Conservation (phyloP, 2,113 vertebrate genomes). For the Toxotes chatareus region DNA sequence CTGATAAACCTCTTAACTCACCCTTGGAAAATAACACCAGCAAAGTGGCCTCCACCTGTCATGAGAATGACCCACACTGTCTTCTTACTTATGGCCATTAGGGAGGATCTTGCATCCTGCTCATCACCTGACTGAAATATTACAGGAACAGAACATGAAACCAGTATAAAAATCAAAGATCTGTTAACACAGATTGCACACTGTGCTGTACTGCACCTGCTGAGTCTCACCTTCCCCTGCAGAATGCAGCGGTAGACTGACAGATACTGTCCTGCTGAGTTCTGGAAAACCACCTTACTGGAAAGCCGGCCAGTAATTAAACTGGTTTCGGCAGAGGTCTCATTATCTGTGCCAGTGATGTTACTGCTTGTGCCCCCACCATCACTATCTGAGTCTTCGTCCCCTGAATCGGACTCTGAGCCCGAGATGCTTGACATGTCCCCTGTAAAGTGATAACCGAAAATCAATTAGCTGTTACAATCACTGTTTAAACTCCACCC, state of each 20-base stretch:
- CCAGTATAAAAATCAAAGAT: neutral
- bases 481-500: neutral
- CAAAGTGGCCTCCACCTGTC: conserved; percentile 97
- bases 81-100: conserved; percentile 81
- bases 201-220: neutral
- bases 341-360: conserved; percentile 14
- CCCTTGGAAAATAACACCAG: conserved; percentile 93
- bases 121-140: conserved; percentile 59
- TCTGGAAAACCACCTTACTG: conserved; percentile 88
- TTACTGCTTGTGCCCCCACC: conserved; percentile 47
- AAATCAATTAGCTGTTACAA: neutral
- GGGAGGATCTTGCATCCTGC: conserved; percentile 72
- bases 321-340: conserved; percentile 40
- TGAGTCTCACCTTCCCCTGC: conserved; percentile 82
- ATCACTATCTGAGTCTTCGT: conserved; percentile 70
- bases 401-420: conserved; percentile 90
- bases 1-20: conserved; percentile 70
- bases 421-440: conserved; percentile 97
- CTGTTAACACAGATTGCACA: neutral
- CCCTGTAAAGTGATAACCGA: conserved; percentile 78
- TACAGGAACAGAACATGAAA: conserved; percentile 13
- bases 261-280: conserved; percentile 87
- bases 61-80: conserved; percentile 91
- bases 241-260: conserved; percentile 88
- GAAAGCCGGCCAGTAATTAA: conserved; percentile 48